Evolutionary conservation across 2,797 vertebrate species (phyloP).

Genomic region (Tarsius wallacei): DNA sequence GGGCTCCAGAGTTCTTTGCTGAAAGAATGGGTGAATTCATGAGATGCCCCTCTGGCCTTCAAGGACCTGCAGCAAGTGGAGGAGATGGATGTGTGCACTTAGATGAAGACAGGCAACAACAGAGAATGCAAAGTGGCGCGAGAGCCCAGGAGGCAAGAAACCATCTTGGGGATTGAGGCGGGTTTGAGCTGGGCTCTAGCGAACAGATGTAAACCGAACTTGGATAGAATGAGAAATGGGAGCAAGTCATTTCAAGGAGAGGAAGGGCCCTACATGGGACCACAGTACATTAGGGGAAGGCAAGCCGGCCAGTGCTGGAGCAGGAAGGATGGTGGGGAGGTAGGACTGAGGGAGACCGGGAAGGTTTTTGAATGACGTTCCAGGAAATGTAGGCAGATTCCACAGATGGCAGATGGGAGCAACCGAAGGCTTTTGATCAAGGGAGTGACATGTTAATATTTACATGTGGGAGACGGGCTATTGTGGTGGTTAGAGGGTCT

Average conservation of each 20-base stretch:
- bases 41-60: not conserved
- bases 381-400: not conserved
- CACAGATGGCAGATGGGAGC: not conserved
- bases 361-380: not conserved
- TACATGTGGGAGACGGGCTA: not conserved
- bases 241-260: not conserved
- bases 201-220: not conserved
- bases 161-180: not conserved
- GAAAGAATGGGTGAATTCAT: not conserved
- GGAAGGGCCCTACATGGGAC: not conserved
- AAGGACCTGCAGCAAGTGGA: not conserved
- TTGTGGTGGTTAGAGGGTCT: not conserved
- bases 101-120: not conserved
- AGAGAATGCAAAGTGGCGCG: not conserved
- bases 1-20: not conserved
- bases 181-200: not conserved
- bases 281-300: not conserved
- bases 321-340: not conserved
- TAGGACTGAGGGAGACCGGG: not conserved
- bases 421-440: not conserved
- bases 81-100: not conserved
- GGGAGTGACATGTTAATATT: not conserved
- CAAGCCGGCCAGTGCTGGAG: not conserved
- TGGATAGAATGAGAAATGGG: not conserved
- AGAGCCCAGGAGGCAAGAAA: not conserved